phyloP scores from a whole-genome alignment of 2,113 vertebrate genomes.

The Stegostoma tigrinum region DNA sequence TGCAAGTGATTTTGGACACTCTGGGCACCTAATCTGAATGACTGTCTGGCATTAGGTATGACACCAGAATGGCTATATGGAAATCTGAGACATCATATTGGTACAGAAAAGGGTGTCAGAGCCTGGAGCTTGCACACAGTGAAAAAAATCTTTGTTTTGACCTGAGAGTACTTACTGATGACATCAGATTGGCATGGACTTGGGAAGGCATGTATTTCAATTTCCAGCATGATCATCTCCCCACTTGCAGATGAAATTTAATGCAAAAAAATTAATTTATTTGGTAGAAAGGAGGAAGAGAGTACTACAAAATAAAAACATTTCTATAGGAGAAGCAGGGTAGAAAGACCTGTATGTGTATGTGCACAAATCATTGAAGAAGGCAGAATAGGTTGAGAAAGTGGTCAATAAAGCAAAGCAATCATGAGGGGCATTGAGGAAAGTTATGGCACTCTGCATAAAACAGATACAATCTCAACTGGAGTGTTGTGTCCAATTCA shows the following conservation, averaged over 20 bases:
- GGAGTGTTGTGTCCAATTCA: not conserved
- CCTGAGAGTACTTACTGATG: not conserved
- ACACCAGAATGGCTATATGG: not conserved
- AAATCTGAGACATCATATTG: not conserved
- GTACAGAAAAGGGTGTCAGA: not conserved
- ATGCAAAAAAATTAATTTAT: too few species aligned
- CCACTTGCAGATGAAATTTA: too few species aligned
- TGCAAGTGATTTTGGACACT: not conserved
- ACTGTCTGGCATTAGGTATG: not conserved
- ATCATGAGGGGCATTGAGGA: not conserved
- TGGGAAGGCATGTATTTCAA: not conserved
- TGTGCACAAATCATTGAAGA: not conserved
- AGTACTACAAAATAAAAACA: not conserved
- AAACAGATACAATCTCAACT: not conserved
- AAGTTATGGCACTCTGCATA: not conserved
- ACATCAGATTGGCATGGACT: not conserved
- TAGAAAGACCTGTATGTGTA: not conserved
- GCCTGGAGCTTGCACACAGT: not conserved
- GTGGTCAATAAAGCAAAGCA: not conserved
- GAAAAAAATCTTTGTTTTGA: not conserved
- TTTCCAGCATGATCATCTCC: not conserved
- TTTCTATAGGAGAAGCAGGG: not conserved
- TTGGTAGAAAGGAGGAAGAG: not conserved
- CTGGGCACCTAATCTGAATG: not conserved
- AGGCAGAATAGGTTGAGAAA: not conserved